A percentile compares a stretch with the other conserved stretches of the same genome.
Evolutionary conservation across 1,140 invertebrate species (phyloP).

Genomic region (Lordiphosa collinella): DNA sequence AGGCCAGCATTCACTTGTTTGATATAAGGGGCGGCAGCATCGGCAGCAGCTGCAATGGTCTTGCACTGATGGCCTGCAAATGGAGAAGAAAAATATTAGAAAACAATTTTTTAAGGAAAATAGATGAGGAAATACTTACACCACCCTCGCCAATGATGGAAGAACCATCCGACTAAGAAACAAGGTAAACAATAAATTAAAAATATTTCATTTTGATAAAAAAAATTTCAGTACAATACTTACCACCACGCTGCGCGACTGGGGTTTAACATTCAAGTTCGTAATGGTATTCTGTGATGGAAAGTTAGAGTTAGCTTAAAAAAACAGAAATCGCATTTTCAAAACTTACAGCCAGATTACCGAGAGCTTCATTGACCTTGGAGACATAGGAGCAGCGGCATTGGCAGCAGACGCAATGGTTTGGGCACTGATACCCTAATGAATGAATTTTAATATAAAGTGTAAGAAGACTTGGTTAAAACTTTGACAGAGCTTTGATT

Average conservation of each 20-base stretch:
- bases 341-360: conserved; percentile 29
- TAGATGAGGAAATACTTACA: conserved; percentile 3
- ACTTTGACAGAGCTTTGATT: no score
- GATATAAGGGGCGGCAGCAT: conserved; percentile 34
- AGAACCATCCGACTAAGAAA: not conserved
- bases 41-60: conserved; percentile 30
- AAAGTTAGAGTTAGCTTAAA: not conserved
- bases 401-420: conserved; percentile 23
- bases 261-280: not conserved
- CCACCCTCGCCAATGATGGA: conserved; percentile 15
- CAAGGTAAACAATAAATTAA: not conserved
- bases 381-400: conserved; percentile 25
- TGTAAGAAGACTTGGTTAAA: no score
- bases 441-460: no score
- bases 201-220: no score
- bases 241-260: not conserved
- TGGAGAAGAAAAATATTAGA: not conserved
- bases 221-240: no score
- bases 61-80: conserved; percentile 35
- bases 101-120: not conserved
- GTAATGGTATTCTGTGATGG: conserved; percentile 20
- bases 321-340: not conserved
- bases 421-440: conserved; percentile 22
- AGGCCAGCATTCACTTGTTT: conserved; percentile 27
- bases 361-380: conserved; percentile 20